A percentile compares a stretch with the other conserved stretches of the same genome.
Conservation (phyloP, 2,113 vertebrate species). For the Petrocephalus zakoni region DNA sequence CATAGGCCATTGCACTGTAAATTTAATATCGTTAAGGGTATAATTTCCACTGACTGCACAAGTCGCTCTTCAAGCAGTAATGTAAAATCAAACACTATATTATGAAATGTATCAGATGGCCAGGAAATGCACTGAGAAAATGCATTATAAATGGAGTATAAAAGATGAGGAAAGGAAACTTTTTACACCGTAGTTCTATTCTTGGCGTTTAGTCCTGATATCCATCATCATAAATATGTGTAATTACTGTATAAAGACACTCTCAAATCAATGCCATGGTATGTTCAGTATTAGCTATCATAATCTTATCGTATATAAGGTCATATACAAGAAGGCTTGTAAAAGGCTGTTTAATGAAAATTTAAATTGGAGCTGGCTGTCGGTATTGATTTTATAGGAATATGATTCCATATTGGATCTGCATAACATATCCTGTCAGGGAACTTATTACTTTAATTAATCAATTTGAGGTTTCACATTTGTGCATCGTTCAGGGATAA, state of each 20-base stretch:
- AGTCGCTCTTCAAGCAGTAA: not conserved
- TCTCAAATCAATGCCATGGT: slow-evolving; percentile 11
- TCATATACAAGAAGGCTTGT: slow-evolving; percentile 22
- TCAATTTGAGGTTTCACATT: slow-evolving; percentile 26
- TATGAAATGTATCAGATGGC: not conserved
- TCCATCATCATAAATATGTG: not conserved
- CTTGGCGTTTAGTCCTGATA: not conserved
- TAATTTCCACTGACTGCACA: not conserved
- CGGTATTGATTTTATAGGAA: slow-evolving; percentile 27
- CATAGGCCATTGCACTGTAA: no score
- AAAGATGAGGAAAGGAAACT: not conserved
- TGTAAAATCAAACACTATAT: not conserved
- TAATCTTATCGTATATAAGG: slow-evolving; percentile 11
- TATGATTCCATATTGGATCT: slow-evolving; percentile 32
- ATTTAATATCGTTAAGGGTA: not conserved
- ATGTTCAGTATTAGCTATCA: not conserved
- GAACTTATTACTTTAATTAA: slow-evolving; percentile 38
- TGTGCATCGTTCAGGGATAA: slow-evolving; percentile 20
- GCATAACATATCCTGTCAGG: slow-evolving; percentile 35
- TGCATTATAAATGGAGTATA: not conserved
- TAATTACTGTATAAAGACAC: not conserved
- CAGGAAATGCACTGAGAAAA: not conserved
- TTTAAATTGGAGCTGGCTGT: slow-evolving; percentile 29
- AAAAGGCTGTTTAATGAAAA: slow-evolving; percentile 41
- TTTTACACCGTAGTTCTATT: not conserved